Conservation (phyloP, 1,140 invertebrate species). For the roundworm (Caenorhabditis elegans) region WBcel235 BX284605.5:5716501-5717000, state of each 20-base stretch:
- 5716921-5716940: no score
- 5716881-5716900: neutral
- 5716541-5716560: neutral
- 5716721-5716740: no score
- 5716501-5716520: no score
- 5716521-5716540: neutral
- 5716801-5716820: neutral
- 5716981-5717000: no score
- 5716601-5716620: neutral
- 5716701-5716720: neutral
- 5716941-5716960: no score
- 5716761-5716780: neutral
- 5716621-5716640: neutral
- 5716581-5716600: no score
- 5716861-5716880: neutral
- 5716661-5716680: neutral
- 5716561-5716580: neutral
- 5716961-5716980: no score
- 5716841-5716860: neutral
- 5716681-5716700: neutral
- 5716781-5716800: conserved; percentile 20
- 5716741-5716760: no score
- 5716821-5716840: neutral
- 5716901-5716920: no score
- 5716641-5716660: neutral